Conservation (phyloP, 1,140 invertebrate species). For the Euborellia annulipes region DNA sequence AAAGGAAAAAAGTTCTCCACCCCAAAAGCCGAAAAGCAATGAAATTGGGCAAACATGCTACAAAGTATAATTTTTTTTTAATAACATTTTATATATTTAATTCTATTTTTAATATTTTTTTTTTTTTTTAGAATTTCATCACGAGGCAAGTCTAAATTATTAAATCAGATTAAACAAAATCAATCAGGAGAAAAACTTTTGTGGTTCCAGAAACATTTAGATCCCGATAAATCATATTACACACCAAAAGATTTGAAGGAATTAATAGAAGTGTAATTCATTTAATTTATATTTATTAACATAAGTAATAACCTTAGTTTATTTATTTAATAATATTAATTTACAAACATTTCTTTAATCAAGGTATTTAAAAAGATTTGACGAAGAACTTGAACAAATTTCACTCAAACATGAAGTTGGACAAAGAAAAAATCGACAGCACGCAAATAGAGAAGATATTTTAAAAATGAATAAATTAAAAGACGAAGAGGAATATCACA, state of each 20-base stretch:
- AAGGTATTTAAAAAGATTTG: constrained; percentile 43
- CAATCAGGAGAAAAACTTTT: constrained; percentile 51
- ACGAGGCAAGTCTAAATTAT: constrained; percentile 44
- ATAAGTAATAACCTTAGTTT: constrained; percentile 6
- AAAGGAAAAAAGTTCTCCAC: constrained; percentile 42
- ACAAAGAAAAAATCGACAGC: constrained; percentile 45
- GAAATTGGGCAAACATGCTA: constrained; percentile 45
- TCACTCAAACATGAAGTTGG: constrained; percentile 54
- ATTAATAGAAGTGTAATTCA: constrained; percentile 35
- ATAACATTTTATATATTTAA: constrained; percentile 2
- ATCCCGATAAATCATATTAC: constrained; percentile 32
- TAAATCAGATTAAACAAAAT: constrained; percentile 47
- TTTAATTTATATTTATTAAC: neutral
- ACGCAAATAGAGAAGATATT: constrained; percentile 54
- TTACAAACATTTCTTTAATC: constrained; percentile 6
- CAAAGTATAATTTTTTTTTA: constrained; percentile 29
- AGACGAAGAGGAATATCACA: constrained; percentile 50
- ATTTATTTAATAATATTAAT: constrained; percentile 12
- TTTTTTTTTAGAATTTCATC: constrained; percentile 31
- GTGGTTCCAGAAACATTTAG: constrained; percentile 48
- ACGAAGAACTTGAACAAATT: constrained; percentile 62
- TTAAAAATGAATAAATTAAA: constrained; percentile 51
- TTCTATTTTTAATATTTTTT: constrained; percentile 8
- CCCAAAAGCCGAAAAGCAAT: constrained; percentile 61
- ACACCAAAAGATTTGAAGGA: constrained; percentile 36